A percentile compares a stretch with the other conserved stretches of the same genome.
Evolutionary conservation across 1,140 invertebrate species (phyloP).

Genomic region (Phymorhynchus buccinoides): DNA sequence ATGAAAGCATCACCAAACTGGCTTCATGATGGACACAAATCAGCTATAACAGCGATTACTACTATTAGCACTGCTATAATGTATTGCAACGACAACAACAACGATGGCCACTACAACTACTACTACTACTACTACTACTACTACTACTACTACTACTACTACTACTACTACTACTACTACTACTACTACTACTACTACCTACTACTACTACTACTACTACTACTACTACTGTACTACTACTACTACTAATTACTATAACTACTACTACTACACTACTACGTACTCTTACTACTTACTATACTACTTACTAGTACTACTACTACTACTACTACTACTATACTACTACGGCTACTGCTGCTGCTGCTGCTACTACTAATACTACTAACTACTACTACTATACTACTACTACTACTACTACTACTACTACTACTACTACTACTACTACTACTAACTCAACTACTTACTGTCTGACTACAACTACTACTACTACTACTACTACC

Average conservation of each 20-base stretch:
- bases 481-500: conserved; percentile 15
- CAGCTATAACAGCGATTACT: neutral
- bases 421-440: conserved; percentile 2
- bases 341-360: too few relatives aligned
- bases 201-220: too few relatives aligned
- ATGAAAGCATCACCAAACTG: too few relatives aligned
- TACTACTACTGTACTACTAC: too few relatives aligned
- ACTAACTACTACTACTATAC: too few relatives aligned
- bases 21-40: neutral
- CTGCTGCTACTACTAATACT: too few relatives aligned
- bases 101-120: neutral
- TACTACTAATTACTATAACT: too few relatives aligned
- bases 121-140: conserved; percentile 10
- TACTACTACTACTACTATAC: conserved; percentile 17
- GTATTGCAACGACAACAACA: conserved; percentile 1
- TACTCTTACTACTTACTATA: too few relatives aligned
- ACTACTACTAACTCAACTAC: neutral
- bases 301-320: too few relatives aligned
- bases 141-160: conserved; percentile 16
- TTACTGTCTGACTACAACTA: neutral
- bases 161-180: conserved; percentile 16
- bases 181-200: too few relatives aligned
- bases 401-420: too few relatives aligned
- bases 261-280: too few relatives aligned
- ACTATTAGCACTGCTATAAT: neutral